A percentile compares a stretch with the other conserved stretches of the same genome.
Evolutionary conservation across 2,113 vertebrate species (phyloP).

Genomic region (Ramphastos sulfuratus): DNA sequence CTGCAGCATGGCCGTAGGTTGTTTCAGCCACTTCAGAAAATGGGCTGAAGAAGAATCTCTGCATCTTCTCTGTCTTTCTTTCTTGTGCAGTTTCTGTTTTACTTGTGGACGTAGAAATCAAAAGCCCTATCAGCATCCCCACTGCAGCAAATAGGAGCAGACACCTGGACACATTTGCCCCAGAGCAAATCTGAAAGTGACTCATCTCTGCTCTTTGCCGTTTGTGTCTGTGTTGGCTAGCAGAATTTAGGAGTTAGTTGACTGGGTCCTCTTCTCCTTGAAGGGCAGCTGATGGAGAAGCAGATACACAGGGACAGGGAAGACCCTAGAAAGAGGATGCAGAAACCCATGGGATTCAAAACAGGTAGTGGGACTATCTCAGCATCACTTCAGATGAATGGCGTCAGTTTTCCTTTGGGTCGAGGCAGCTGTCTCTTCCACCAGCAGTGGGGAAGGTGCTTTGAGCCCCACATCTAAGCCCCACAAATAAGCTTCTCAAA

Average conservation of each 20-base stretch:
- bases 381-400: neutral
- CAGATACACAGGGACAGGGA: neutral
- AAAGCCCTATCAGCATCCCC: neutral
- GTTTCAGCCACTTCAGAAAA: neutral
- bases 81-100: neutral
- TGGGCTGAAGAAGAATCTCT: neutral
- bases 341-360: neutral
- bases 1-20: neutral
- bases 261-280: neutral
- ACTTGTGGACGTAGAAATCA: neutral
- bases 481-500: neutral
- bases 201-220: neutral
- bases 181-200: neutral
- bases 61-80: neutral
- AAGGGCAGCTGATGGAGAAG: neutral
- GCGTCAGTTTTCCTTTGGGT: neutral
- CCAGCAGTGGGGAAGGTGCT: neutral
- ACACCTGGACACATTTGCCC: neutral
- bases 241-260: neutral
- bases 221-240: neutral
- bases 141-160: neutral
- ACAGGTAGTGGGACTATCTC: neutral
- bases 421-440: neutral
- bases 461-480: neutral
- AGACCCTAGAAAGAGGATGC: neutral